Evolutionary conservation across 2,113 vertebrate species (phyloP).

Genomic region (Numenius arquata): DNA sequence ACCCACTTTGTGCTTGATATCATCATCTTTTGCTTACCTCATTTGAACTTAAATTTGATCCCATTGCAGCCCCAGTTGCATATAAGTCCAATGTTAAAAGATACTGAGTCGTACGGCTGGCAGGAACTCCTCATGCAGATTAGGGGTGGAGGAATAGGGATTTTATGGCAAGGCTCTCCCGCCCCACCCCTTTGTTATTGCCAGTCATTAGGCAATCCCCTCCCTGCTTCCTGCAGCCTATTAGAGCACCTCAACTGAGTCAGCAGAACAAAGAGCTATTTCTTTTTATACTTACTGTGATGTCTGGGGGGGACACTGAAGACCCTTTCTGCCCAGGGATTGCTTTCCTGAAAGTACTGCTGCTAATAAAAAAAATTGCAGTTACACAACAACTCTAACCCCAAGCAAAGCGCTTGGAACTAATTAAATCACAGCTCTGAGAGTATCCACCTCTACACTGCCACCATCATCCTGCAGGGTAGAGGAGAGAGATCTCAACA

Average conservation of each 20-base stretch:
- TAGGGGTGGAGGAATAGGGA: constrained; percentile 22
- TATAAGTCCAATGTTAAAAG: neutral
- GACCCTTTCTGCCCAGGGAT: neutral
- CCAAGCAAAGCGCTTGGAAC: neutral
- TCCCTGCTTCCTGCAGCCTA: constrained; percentile 45
- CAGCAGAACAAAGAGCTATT: neutral
- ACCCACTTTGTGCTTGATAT: neutral
- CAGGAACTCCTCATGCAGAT: constrained; percentile 27
- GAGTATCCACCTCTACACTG: neutral
- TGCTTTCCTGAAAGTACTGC: neutral
- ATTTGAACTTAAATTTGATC: constrained; percentile 65
- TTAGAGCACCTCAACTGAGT: constrained; percentile 23
- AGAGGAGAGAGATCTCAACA: neutral
- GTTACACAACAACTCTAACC: neutral
- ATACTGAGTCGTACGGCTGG: accelerated
- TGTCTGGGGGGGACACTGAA: neutral
- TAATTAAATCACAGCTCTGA: neutral
- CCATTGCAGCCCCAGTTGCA: constrained; percentile 53
- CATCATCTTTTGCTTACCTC: constrained; percentile 46
- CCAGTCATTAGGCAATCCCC: constrained; percentile 30
- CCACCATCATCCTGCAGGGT: neutral
- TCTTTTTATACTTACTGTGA: neutral
- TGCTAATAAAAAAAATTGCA: neutral
- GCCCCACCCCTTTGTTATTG: constrained; percentile 46
- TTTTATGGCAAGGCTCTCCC: constrained; percentile 14